These are phyloP conservation scores for Drosophila navojoa DNA, from an alignment of 1,140 invertebrate species.

Conservation along the genomic window DNA sequence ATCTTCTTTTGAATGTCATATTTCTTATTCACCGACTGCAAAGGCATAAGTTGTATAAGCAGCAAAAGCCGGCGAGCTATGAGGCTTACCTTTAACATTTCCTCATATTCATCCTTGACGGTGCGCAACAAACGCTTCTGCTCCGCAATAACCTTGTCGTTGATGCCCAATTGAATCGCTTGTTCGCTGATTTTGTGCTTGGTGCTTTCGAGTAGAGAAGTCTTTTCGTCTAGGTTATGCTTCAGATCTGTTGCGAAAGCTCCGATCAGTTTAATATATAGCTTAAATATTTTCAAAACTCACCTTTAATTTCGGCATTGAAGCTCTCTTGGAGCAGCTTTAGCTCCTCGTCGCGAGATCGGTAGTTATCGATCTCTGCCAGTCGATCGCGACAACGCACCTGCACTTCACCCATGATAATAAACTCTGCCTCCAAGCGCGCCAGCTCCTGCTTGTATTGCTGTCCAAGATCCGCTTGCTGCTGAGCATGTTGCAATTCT, in stretches of 20 bases:
- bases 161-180: conserved; percentile 84
- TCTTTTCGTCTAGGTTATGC: conserved; percentile 81
- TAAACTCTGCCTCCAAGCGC: conserved; percentile 74
- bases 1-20: conserved; percentile 88
- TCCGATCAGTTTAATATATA: not conserved
- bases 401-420: conserved; percentile 84
- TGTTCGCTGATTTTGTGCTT: conserved; percentile 85
- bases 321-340: conserved; percentile 83
- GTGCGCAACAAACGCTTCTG: conserved; percentile 85
- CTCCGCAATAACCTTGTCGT: conserved; percentile 84
- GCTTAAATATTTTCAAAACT: not conserved
- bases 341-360: conserved; percentile 83
- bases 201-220: conserved; percentile 84
- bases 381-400: conserved; percentile 84
- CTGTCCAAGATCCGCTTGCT: conserved; percentile 71
- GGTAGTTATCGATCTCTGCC: conserved; percentile 80
- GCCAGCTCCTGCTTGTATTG: conserved; percentile 80
- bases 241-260: conserved; percentile 69
- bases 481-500: conserved; percentile 78
- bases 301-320: conserved; percentile 84
- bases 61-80: not conserved
- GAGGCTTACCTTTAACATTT: conserved; percentile 84
- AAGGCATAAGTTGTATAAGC: not conserved
- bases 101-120: conserved; percentile 85
- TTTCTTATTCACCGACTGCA: conserved; percentile 88